A percentile compares a stretch with the other conserved stretches of the same genome.
phyloP scores from a whole-genome alignment of 2,888 invertebrate species.

The Monochamus alternatus region DNA sequence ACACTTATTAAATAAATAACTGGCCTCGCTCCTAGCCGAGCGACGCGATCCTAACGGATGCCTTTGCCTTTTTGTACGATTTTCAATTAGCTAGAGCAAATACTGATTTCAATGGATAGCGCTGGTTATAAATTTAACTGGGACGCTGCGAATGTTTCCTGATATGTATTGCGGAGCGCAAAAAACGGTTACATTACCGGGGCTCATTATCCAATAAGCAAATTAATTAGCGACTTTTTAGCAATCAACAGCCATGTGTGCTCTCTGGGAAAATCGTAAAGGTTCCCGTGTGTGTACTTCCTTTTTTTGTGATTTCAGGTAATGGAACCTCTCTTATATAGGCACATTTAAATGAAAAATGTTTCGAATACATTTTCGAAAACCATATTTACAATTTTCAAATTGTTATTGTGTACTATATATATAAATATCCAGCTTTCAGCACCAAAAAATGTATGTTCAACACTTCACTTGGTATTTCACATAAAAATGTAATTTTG shows the following conservation, averaged over 20 bases:
- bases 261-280: too few relatives aligned
- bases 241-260: too few relatives aligned
- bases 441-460: too few relatives aligned
- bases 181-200: conserved; percentile 1
- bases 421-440: too few relatives aligned
- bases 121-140: conserved; percentile 58
- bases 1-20: conserved; percentile 55
- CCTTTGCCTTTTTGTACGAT: conserved; percentile 58
- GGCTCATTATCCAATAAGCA: conserved; percentile 14
- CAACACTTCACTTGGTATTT: too few relatives aligned
- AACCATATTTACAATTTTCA: too few relatives aligned
- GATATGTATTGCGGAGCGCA: conserved; percentile 16
- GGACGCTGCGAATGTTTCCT: conserved; percentile 46
- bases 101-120: conserved; percentile 56
- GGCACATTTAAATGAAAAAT: too few relatives aligned
- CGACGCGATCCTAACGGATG: conserved; percentile 50
- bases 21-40: conserved; percentile 35
- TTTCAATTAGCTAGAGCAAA: conserved; percentile 58
- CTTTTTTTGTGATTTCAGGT: too few relatives aligned
- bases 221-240: conserved; percentile 1
- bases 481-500: not conserved
- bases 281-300: too few relatives aligned
- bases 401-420: too few relatives aligned
- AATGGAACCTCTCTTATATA: too few relatives aligned
- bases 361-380: too few relatives aligned